Base-by-base conservation (phyloP, 2,113 vertebrate species). In the Siniperca chuatsi region DNA sequence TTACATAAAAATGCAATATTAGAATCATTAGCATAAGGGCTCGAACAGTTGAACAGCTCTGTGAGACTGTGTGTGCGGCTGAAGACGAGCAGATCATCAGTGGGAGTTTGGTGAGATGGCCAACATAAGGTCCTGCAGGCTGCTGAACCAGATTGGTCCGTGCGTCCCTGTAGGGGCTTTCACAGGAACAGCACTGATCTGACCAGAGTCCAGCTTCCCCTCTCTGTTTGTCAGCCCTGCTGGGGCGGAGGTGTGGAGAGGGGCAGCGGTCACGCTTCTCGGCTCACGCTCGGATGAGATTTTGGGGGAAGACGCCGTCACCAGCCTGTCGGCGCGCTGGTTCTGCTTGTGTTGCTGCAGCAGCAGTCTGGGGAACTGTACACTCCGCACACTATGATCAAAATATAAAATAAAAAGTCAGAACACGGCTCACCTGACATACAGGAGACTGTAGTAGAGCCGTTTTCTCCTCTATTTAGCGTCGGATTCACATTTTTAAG, bases 81-180 rank as follows among this genome's bases (percentile, higher is more conserved):
- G 62, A 40, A 74, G 73, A 80, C n/a, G 7, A 76, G 8, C 58
- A 79, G 79, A 80, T 65, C 72, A 61, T 48, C 66, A 74, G 79
- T 76, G 81, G 86, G 84, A 84, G 81, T 79, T 48, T 89, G 71
- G 57, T 82, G 81, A 65, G 73, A 58, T 6, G 50, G 65, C 21
- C 57, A 83, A 48, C 84, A 83, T 81, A 85, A 48, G 87, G 68
- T 85, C 64, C 86, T 58, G 74, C 80, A 81, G 73, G 20, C 83
- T 86, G 83, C 86, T 81, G 79, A 66, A 82, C 60, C 81, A 84
- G 42, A 82, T 29, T 23, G 60, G 18, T 66, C 66, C n/a, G 58
- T 25, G 68, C 0, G 9, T 71, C 66, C 54, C 68, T 52, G 81
- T 12, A 21, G 78, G 68, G 74, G 55, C 77, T 29, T 64, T 68